Conservation (phyloP, 2,888 invertebrate genomes). For the Dioctria linearis region DNA sequence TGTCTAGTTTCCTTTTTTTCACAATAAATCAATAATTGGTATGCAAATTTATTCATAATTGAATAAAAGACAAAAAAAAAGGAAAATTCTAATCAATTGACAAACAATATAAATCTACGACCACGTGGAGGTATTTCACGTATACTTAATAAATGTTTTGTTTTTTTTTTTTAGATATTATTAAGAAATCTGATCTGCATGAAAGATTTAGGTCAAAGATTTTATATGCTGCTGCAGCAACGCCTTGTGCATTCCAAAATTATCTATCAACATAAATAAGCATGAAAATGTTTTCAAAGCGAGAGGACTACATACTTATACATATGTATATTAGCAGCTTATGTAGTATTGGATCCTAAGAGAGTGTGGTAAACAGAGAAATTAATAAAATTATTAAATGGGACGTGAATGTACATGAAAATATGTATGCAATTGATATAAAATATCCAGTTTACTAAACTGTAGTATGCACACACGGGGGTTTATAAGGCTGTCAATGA, state of each 20-base stretch:
- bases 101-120: neutral
- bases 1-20: neutral
- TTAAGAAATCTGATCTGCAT: neutral
- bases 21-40: conserved; percentile 8
- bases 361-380: too few relatives aligned
- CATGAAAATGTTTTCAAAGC: too few relatives aligned
- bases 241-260: neutral
- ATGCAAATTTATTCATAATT: conserved; percentile 25
- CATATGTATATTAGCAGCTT: too few relatives aligned
- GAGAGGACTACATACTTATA: too few relatives aligned
- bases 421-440: too few relatives aligned
- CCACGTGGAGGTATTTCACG: neutral
- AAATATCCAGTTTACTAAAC: too few relatives aligned
- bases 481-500: neutral
- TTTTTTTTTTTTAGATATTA: too few relatives aligned
- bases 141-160: neutral
- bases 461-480: neutral
- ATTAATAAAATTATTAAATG: too few relatives aligned
- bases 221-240: neutral
- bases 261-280: too few relatives aligned
- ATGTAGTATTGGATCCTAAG: too few relatives aligned
- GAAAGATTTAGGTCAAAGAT: neutral
- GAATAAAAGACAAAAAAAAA: neutral
- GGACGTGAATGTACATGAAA: too few relatives aligned
- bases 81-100: neutral